Base-by-base conservation (phyloP, 2,113 vertebrate species). In the Megalops atlanticus region DNA sequence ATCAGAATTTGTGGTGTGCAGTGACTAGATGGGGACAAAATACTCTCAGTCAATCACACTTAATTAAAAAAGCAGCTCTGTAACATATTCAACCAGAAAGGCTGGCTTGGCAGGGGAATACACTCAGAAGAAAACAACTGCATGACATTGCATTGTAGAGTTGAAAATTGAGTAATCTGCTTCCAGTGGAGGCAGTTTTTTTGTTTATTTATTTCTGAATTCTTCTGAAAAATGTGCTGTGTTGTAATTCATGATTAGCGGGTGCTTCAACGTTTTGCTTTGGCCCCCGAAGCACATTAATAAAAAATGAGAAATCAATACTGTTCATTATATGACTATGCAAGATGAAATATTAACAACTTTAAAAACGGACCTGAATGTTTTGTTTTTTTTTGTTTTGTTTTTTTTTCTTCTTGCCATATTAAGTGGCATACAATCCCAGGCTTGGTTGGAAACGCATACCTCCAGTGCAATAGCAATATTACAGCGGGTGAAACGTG, bases 241-340 rank as follows among this genome's bases (percentile, higher is more conserved):
- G 76, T 80, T 40, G 71, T 80, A 85, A 87, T 86, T 78, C 87
- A 85, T 90, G 83, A 92, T 93, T 90, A 92, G 88, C 5, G 8
- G 58, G 27, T 18, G 69, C 10, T 71, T 38, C 36, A 18, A 71
- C 86, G 86, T 90, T 90, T 91, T 89, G 78, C 86, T 83, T 74
- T 86, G 86, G 88, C 89, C 90, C 90, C 89, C 8, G 91, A 89
- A 83, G 86, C 70, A 80, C 91, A 92, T 93, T 88, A 92, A 93
- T 93, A 93, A 93, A 86, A 91, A 91, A 92, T 92, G 90, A 92
- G 86, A 91, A 92, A 94, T 93, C 91, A 92, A 93, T 94, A 91
- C 79, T 74, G 86, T 85, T 93, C 88, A 91, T 93, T 89, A 89
- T 74, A 90, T 85, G 86, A 85, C 86, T 64, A 83, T 71, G 73